These are phyloP conservation scores for Phallusia fumigata DNA, from an alignment of 23 tunicate species.

Conservation along the genomic window DNA sequence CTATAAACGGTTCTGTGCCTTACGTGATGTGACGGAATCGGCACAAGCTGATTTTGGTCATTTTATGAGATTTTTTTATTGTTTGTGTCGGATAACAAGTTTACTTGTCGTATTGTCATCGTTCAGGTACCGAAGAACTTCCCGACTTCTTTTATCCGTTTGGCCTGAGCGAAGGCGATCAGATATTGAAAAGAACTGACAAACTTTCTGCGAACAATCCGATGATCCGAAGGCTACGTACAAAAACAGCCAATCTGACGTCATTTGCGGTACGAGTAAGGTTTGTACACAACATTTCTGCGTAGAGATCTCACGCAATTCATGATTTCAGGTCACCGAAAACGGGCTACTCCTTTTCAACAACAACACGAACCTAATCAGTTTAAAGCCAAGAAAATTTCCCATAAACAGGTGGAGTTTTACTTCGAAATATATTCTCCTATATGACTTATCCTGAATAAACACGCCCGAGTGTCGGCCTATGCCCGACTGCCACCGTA, in stretches of 20 bases:
- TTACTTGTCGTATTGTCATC: background rate
- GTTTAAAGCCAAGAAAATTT: background rate
- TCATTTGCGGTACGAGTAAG: background rate
- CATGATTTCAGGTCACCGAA: background rate
- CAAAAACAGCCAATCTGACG: background rate
- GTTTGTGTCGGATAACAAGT: background rate
- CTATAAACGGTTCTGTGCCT: too few species aligned
- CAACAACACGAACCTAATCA: background rate
- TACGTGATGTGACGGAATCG: too few species aligned
- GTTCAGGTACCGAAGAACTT: background rate
- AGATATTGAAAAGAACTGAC: background rate
- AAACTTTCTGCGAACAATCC: background rate
- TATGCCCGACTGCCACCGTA: background rate
- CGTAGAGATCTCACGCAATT: background rate
- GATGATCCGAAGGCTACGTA: background rate
- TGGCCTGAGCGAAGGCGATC: background rate
- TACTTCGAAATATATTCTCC: background rate
- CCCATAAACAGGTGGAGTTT: background rate
- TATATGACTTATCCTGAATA: background rate
- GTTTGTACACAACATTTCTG: background rate
- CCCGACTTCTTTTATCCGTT: conserved; percentile 6
- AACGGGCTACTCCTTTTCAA: conserved; percentile 5
- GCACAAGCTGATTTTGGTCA: too few species aligned
- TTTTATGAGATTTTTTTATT: background rate
- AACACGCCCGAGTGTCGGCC: background rate